A percentile compares a stretch with the other conserved stretches of the same genome.
Conservation (phyloP, 2,797 vertebrate species). For the Thalassophryne amazonica region DNA sequence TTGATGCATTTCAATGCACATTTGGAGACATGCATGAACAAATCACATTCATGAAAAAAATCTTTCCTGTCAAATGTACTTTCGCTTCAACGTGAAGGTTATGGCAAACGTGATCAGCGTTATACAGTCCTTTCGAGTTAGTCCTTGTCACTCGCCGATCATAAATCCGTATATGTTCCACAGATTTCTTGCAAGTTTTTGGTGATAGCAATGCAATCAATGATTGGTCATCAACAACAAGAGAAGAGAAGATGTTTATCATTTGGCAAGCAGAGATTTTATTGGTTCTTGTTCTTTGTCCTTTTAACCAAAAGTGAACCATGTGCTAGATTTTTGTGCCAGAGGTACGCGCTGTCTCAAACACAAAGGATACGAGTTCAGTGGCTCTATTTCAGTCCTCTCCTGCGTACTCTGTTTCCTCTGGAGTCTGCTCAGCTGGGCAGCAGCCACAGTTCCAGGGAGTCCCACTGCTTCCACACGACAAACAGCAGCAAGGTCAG, state of each 20-base stretch:
- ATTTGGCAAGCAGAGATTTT: slow-evolving; percentile 36
- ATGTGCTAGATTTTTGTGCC: slow-evolving; percentile 30
- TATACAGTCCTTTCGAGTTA: slow-evolving; percentile 34
- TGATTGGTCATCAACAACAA: slow-evolving; percentile 41
- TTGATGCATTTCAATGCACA: slow-evolving; percentile 59
- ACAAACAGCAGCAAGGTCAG: slow-evolving; percentile 87
- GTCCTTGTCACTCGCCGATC: slow-evolving; percentile 31
- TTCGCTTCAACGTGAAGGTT: slow-evolving; percentile 66
- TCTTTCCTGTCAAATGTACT: slow-evolving; percentile 41
- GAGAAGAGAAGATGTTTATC: slow-evolving; percentile 33
- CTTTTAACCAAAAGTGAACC: slow-evolving; percentile 22
- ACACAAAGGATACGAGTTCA: slow-evolving; percentile 5
- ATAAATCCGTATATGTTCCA: slow-evolving; percentile 46
- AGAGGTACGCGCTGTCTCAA: slow-evolving; percentile 15
- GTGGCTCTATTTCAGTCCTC: slow-evolving; percentile 26
- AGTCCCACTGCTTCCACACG: slow-evolving; percentile 98
- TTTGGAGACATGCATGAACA: slow-evolving; percentile 72
- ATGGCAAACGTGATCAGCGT: slow-evolving; percentile 39
- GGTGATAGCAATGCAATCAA: slow-evolving; percentile 52
- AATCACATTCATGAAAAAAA: slow-evolving; percentile 62
- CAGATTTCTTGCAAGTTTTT: slow-evolving; percentile 51
- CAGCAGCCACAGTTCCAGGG: slow-evolving; percentile 87
- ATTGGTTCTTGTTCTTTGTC: slow-evolving; percentile 8
- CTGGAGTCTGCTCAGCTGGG: slow-evolving; percentile 80
- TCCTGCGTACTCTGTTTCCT: slow-evolving; percentile 1